Evolutionary conservation across 2,113 vertebrate genomes (phyloP), one percentile per base, ranked within the genome.

Genomic region (Diadophis punctatus): DNA sequence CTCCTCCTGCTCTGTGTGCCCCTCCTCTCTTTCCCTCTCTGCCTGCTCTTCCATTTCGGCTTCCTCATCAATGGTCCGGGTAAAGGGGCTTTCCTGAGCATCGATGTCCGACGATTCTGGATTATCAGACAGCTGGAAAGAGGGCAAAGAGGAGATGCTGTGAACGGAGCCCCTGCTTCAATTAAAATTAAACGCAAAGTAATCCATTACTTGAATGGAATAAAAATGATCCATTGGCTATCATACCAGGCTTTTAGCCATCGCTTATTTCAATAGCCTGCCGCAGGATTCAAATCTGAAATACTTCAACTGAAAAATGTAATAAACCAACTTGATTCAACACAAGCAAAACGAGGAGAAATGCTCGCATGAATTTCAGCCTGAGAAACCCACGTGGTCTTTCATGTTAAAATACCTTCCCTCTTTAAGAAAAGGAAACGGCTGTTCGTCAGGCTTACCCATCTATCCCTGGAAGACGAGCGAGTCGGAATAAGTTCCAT

Each of bases 51-150:
- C 99, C 94, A 99, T 97, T 97, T 99, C 99, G 0, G 99, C 99
- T 97, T 99, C 99, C 94, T 99, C 99, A 58, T 99, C 99, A 88
- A 99, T 99, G 94, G 99, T 99, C 55, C 99, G 98, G 6, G 99
- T 99, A 95, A 99, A 99, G 4, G 99, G 98, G 95, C 98, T 98
- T 49, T 99, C 99, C 96, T 99, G 99, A 88, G 98, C 97, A 95
- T 99, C 99, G 95, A 98, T 94, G 95, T 99, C 99, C 96, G 98
- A 97, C 56, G 98, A 98, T 68, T 99, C 99, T 94, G 98, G 98
- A 90, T 99, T 99, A 95, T 99, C 99, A 51, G 98, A 98, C 92
- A 98, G 98, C 99, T 99, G 88, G 94, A 95, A 53, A 85, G 4
- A 1, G 3, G 18, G 0, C 27, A 7, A 68, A 0, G 56, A 22